Base-by-base conservation (phyloP, 2,113 vertebrate genomes). In the Antechinus stuartii region DNA sequence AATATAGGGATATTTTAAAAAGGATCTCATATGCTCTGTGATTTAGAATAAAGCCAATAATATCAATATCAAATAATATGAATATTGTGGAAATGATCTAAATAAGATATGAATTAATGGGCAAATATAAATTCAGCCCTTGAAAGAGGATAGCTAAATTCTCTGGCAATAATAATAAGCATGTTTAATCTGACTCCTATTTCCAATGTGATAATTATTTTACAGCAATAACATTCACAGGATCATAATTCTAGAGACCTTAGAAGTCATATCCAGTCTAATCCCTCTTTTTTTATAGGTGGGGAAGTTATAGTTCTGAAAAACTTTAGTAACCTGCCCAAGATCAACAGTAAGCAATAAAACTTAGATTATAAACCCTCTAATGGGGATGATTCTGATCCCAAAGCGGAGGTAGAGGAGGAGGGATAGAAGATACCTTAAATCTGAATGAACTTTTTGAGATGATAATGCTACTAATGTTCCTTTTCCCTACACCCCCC, bases 1-100 rank as follows among this genome's bases (percentile, higher is more conserved):
- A 12, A 76, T 76, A n/a, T n/a, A 92, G 19, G 0, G 76, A 95
- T 96, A 95, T 76, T 46, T 52, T 93, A 92, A 91, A 96, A 96
- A 95, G 55, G 94, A 49, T 57, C 95, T 84, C 89, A 97, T 52
- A 92, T 94, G 96, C 12, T 95, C 26, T 0, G 94, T 93, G 56
- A 89, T 97, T 94, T 96, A 91, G 90, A 96, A 93, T 24, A 0
- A 96, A 97, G 90, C 92, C 1, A 5, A 93, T 98, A 54, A 90
- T 91, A 96, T 97, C 95, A 95, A 96, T 92, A 93, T 49, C 93
- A 96, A 92, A 94, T 97, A 96, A 96, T 95, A 94, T 93, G 93
- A 97, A 95, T 56, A 96, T 95, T 94, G 90, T 61, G 94, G 61
- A 97, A 97, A 97, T 97, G 96, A 97, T 93, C 96, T 93, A 93